Conservation (phyloP, 2,113 vertebrate genomes). For the Falco punctatus region DNA sequence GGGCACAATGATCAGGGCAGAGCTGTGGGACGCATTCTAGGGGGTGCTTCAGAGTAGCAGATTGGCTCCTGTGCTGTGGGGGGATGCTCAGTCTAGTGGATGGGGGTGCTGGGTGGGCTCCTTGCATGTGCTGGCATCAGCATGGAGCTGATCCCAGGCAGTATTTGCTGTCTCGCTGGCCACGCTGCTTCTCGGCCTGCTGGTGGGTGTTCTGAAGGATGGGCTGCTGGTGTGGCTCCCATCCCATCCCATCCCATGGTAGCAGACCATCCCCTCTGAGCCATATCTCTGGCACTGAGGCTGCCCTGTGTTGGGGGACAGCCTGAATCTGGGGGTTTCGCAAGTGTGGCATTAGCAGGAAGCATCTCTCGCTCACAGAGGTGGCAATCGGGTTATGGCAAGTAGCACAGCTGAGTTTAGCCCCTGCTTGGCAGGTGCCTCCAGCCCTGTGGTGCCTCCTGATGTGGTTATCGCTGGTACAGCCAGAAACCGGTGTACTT, state of each 20-base stretch:
- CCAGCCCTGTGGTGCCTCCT: not conserved
- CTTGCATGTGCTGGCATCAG: not conserved
- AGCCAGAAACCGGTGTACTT: not conserved
- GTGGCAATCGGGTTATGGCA: not conserved
- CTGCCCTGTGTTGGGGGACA: not conserved
- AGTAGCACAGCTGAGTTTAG: not conserved
- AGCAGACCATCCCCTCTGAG: not conserved
- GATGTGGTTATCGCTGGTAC: not conserved
- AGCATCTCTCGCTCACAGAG: fast-evolving
- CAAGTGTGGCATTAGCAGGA: not conserved
- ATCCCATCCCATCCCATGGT: not conserved
- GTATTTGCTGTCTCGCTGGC: not conserved
- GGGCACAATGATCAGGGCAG: not conserved
- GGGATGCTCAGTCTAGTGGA: not conserved
- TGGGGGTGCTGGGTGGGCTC: not conserved
- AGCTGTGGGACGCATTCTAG: not conserved
- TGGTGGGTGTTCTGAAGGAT: not conserved
- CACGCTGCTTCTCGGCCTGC: fast-evolving
- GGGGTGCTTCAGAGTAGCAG: not conserved
- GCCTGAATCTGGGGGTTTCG: fast-evolving
- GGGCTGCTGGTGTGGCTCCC: not conserved
- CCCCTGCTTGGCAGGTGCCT: not conserved
- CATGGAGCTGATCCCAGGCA: fast-evolving
- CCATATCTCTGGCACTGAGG: not conserved
- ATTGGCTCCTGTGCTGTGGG: not conserved